Conservation (phyloP, 2,888 invertebrate genomes). For the Chloromyia formosa region DNA sequence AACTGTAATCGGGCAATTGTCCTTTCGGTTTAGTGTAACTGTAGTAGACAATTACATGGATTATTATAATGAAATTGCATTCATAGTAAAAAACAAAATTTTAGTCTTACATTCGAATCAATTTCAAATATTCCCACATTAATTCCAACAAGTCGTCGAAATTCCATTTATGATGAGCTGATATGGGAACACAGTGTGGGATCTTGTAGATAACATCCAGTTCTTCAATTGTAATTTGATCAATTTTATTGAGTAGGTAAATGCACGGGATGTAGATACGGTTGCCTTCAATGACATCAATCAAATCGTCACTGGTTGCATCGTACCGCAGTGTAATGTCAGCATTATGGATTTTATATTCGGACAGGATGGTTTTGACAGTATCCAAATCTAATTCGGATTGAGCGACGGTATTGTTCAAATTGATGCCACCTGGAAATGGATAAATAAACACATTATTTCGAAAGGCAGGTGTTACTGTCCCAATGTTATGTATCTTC, state of each 20-base stretch:
- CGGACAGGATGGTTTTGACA: slow-evolving; percentile 94
- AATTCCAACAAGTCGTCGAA: slow-evolving; percentile 97
- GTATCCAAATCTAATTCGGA: slow-evolving; percentile 93
- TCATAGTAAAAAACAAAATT: neutral
- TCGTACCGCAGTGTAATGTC: slow-evolving; percentile 95
- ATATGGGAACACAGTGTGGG: slow-evolving; percentile 99
- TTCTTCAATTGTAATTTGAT: slow-evolving; percentile 96
- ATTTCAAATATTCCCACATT: slow-evolving; percentile 97
- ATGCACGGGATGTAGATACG: slow-evolving; percentile 98
- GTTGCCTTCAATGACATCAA: slow-evolving; percentile 98
- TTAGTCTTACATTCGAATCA: slow-evolving; percentile 84
- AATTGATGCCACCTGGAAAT: slow-evolving; percentile 82
- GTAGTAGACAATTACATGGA: slow-evolving; percentile 49
- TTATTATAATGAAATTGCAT: slow-evolving; percentile 2
- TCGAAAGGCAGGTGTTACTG: no score
- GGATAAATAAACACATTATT: neutral
- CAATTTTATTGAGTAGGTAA: slow-evolving; percentile 98
- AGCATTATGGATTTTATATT: slow-evolving; percentile 99
- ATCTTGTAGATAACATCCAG: slow-evolving; percentile 98
- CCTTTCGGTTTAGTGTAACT: slow-evolving; percentile 99
- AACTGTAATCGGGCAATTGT: slow-evolving; percentile 96
- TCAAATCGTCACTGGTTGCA: slow-evolving; percentile 96
- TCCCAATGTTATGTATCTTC: no score
- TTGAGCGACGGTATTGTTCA: slow-evolving; percentile 90
- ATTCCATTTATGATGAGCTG: slow-evolving; percentile 99